These are phyloP conservation scores for Sebastes matsubarae DNA, from an alignment of 2,797 vertebrate genomes.

Conservation along the genomic window DNA sequence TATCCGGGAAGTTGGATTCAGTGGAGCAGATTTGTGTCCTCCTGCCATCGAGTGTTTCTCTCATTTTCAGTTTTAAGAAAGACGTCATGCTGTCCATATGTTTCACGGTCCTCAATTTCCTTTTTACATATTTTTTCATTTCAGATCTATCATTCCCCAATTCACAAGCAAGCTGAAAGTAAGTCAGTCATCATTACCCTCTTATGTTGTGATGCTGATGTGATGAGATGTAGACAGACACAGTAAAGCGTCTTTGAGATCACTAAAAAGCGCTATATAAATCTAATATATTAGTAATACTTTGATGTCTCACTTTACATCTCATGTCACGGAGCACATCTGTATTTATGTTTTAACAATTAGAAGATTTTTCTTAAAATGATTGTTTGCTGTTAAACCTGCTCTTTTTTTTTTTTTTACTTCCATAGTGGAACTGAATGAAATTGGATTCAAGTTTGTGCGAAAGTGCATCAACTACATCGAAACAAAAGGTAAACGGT, in stretches of 20 bases:
- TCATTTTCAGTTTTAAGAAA: slow-evolving; percentile 6
- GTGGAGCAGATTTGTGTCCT: not conserved
- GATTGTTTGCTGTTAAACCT: not conserved
- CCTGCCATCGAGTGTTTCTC: not conserved
- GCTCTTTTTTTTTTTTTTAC: not conserved
- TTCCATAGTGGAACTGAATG: slow-evolving; percentile 93
- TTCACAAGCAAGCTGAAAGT: slow-evolving; percentile 98
- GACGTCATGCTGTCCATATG: slow-evolving; percentile 8
- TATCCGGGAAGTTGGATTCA: not conserved
- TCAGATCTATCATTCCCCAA: slow-evolving; percentile 97
- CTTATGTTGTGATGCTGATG: not conserved
- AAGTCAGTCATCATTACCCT: slow-evolving; percentile 73
- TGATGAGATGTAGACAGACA: not conserved
- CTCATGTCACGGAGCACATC: not conserved
- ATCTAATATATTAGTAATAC: no score
- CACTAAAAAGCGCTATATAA: no score
- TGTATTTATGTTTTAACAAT: not conserved
- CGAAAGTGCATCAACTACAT: slow-evolving; percentile 94
- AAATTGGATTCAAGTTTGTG: slow-evolving; percentile 95
- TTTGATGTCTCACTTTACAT: not conserved
- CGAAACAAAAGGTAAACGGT: slow-evolving; percentile 90
- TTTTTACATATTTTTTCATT: slow-evolving; percentile 57
- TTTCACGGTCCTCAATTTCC: slow-evolving; percentile 20
- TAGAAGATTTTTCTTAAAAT: not conserved
- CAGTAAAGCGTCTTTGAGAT: no score